Evolutionary conservation across 2,113 vertebrate species (phyloP).

Genomic region (Ageneiosus marmoratus): DNA sequence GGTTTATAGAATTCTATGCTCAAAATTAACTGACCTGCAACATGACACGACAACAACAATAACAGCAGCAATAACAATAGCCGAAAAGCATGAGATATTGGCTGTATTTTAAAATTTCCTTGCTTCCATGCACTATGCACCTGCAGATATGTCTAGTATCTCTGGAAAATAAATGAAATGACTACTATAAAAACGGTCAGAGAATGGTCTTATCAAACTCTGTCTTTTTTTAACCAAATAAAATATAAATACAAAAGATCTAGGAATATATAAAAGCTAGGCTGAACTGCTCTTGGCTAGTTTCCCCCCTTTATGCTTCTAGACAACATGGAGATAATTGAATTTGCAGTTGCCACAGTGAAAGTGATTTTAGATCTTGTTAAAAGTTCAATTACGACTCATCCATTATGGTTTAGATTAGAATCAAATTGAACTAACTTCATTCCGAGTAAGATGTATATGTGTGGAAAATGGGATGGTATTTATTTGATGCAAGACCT

Average conservation of each 20-base stretch:
- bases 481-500: neutral
- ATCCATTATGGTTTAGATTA: conserved; percentile 33
- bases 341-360: conserved; percentile 31
- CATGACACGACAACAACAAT: too few species aligned
- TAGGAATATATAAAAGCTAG: neutral
- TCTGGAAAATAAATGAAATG: neutral
- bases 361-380: conserved; percentile 49
- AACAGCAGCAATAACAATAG: too few species aligned
- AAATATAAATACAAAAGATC: neutral
- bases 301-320: conserved; percentile 5
- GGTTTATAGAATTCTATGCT: too few species aligned
- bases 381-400: conserved; percentile 50
- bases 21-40: too few species aligned
- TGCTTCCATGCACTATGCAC: too few species aligned
- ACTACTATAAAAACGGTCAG: neutral
- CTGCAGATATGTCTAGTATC: neutral
- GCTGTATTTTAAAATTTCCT: too few species aligned
- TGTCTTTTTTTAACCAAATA: neutral
- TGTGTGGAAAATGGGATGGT: conserved; percentile 22
- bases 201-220: neutral
- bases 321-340: conserved; percentile 44
- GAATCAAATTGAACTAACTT: conserved; percentile 26
- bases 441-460: conserved; percentile 7
- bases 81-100: too few species aligned
- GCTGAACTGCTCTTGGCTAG: neutral